Percentiles rank a stretch among this genome's conserved stretches.
Evolutionary conservation across 2,797 vertebrate genomes (phyloP).

Genomic region (Mastacembelus armatus): DNA sequence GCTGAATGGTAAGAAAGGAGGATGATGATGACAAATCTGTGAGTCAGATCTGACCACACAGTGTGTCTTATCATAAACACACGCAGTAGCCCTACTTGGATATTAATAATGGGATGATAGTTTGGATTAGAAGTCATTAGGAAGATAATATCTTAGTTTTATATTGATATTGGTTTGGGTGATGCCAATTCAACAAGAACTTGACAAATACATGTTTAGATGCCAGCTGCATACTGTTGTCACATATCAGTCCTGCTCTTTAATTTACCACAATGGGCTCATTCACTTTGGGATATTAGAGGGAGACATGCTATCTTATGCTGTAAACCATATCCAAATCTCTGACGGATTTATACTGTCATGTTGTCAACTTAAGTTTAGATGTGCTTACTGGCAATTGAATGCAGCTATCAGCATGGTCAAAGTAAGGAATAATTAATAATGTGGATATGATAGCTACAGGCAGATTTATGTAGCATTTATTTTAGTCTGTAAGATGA

Average conservation of each 20-base stretch:
- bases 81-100: too few species aligned
- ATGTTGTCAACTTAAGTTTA: too few species aligned
- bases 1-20: constrained; percentile 7
- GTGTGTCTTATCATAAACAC: neutral
- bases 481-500: neutral
- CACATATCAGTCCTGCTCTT: neutral
- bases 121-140: neutral
- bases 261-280: neutral
- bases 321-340: too few species aligned
- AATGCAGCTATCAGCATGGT: neutral
- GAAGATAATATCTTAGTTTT: neutral
- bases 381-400: neutral
- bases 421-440: too few species aligned
- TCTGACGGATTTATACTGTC: too few species aligned
- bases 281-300: neutral
- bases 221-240: neutral
- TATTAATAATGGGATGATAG: neutral
- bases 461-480: too few species aligned
- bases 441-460: neutral
- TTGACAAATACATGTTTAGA: too few species aligned
- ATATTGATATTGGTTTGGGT: too few species aligned
- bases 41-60: constrained; percentile 18
- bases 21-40: constrained; percentile 1
- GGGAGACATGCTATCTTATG: too few species aligned
- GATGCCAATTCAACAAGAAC: neutral